Evolutionary conservation across 2,797 vertebrate genomes (phyloP).

Genomic region (Scyliorhinus canicula): DNA sequence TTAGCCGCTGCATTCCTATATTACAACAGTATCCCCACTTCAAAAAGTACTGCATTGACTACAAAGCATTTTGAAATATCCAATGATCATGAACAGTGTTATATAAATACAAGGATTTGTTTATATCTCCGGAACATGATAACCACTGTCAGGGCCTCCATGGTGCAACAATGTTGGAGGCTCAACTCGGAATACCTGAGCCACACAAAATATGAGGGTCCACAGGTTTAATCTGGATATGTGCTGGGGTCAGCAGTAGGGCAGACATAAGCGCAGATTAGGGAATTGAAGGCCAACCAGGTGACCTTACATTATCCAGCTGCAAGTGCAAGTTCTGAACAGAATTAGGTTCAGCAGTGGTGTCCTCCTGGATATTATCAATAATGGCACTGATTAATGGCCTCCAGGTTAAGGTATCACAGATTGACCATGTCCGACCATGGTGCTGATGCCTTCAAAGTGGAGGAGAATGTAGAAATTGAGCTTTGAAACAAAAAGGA

Average conservation of each 20-base stretch:
- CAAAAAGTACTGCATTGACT: too few relatives aligned
- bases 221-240: background rate
- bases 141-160: background rate
- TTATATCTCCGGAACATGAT: background rate
- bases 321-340: background rate
- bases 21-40: too few relatives aligned
- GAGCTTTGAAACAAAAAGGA: background rate
- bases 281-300: background rate
- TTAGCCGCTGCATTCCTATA: too few relatives aligned
- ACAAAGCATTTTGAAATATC: too few relatives aligned
- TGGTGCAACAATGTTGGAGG: background rate
- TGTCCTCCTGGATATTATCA: background rate
- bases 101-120: too few relatives aligned
- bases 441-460: background rate
- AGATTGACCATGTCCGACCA: background rate
- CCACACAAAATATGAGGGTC: background rate
- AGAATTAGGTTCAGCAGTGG: background rate
- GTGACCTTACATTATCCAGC: background rate
- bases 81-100: too few relatives aligned
- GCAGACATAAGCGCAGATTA: background rate
- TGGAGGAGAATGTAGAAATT: background rate
- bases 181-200: background rate
- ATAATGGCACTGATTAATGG: background rate
- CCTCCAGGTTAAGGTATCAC: background rate
- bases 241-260: background rate